A percentile compares a stretch with the other conserved stretches of the same genome.
Evolutionary conservation across 1,140 invertebrate species (phyloP).

Genomic region (Holcopasites calliopsidis): DNA sequence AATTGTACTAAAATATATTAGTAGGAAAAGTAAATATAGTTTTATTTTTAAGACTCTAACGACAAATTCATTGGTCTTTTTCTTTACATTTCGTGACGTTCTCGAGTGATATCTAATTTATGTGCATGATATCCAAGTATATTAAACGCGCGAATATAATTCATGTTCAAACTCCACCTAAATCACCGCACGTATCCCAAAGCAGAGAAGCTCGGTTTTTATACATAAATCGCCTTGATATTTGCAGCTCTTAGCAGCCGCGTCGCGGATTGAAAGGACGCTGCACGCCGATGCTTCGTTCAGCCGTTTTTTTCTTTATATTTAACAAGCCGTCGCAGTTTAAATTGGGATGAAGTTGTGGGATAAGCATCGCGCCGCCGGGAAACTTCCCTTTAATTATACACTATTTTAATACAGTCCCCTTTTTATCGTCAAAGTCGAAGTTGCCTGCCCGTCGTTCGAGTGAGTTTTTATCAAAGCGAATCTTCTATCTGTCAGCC

Average conservation of each 20-base stretch:
- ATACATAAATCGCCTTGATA: constrained; percentile 24
- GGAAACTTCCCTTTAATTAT: constrained; percentile 37
- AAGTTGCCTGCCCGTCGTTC: constrained; percentile 3
- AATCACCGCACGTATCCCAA: neutral
- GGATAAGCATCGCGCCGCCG: constrained; percentile 22
- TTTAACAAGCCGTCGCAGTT: constrained; percentile 29
- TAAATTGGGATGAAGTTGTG: constrained; percentile 30
- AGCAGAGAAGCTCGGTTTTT: neutral
- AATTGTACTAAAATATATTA: too few species aligned
- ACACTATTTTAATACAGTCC: constrained; percentile 31
- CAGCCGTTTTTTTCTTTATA: neutral
- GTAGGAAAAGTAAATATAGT: too few species aligned
- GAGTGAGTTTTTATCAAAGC: constrained; percentile 36
- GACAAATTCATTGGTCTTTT: too few species aligned
- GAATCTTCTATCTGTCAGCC: constrained; percentile 5
- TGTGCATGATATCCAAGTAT: too few species aligned
- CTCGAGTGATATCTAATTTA: too few species aligned
- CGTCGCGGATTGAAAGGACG: constrained; percentile 1
- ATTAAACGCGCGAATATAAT: neutral
- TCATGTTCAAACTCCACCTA: neutral
- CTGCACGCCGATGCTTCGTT: neutral
- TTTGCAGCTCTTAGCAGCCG: constrained; percentile 2
- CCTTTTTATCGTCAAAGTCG: constrained; percentile 11
- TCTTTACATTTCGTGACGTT: too few species aligned
- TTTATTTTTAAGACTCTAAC: too few species aligned